phyloP scores from a whole-genome alignment of 2,888 invertebrate species.

The Aleiodes testaceus region DNA sequence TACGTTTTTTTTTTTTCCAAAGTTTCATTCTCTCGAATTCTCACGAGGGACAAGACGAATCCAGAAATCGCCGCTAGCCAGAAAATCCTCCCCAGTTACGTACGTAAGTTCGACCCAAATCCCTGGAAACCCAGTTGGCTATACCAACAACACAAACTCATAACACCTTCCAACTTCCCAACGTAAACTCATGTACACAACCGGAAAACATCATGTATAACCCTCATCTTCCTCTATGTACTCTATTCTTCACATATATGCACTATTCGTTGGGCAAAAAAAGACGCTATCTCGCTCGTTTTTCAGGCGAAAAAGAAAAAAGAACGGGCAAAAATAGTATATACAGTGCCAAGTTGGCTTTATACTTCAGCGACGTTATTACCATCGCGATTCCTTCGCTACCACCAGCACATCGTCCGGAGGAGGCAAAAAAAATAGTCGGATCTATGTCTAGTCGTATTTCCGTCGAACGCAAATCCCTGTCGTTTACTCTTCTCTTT shows the following conservation, averaged over 20 bases:
- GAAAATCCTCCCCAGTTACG: conserved; percentile 55
- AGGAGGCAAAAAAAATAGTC: conserved; percentile 30
- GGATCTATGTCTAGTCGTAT: conserved; percentile 49
- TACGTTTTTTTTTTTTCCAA: too few relatives aligned
- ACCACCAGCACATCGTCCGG: not conserved
- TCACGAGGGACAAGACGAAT: conserved; percentile 32
- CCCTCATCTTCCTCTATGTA: conserved; percentile 21
- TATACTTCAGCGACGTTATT: conserved; percentile 52
- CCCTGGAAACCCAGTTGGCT: conserved; percentile 52
- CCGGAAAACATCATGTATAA: conserved; percentile 28
- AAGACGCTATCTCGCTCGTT: conserved; percentile 14
- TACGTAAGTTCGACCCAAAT: conserved; percentile 54
- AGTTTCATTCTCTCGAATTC: conserved; percentile 20
- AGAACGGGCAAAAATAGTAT: not conserved
- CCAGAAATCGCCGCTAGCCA: conserved; percentile 45
- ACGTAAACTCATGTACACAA: conserved; percentile 37
- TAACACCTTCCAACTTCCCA: conserved; percentile 27
- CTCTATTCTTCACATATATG: conserved; percentile 14
- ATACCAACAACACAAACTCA: conserved; percentile 15
- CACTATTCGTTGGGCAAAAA: not conserved
- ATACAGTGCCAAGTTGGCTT: conserved; percentile 38
- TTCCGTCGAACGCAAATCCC: conserved; percentile 53
- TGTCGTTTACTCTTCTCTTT: conserved; percentile 17
- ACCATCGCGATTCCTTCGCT: conserved; percentile 42
- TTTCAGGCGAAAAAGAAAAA: not conserved